Base-by-base conservation (phyloP, 1,140 invertebrate species). In the Micrasema longulum region DNA sequence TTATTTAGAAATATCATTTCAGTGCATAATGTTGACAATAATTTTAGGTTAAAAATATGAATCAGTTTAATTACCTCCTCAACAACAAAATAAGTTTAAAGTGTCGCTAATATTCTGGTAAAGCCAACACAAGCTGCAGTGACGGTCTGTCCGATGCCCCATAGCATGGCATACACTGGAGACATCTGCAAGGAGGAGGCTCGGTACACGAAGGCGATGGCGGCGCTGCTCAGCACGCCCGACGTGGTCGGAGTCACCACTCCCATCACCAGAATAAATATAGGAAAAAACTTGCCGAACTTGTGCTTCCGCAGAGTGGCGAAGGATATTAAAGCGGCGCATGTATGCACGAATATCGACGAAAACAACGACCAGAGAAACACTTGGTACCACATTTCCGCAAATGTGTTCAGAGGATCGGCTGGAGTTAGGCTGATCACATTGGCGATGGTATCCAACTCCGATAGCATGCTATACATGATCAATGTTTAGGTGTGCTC, bases 301-400 rank as follows among this genome's bases (percentile, higher is more conserved):
- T 94, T 95, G 81, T 98, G 96, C 86, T 96, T 96, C 36, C 95
- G 87, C 62, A 98, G 85, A 57, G 93, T 95, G 45, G 91, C 90
- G 83, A 97, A 96, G 18, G 95, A 94, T 74, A 97, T 94, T 16
- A 93, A 81, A n/a, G 93, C 94, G 68, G 95, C 95, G 78, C 95
- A 91, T 16, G 92, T 90, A 83, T 98, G 96, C 52, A 97, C 93
- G 80, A 97, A 91, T 78, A 97, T 88, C 20, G 95, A 97, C 12
- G 95, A 97, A 80, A 96, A 95, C 76, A 98, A 85, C 14, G 95
- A 94, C 95, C 95, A 97, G 65, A 97, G 84, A 86, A 96, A 96
- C 77, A 97, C 91, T 78, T 96, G 92, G 82, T 97, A 97, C 95
- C 95, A 97, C 92, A 98, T 98, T 83, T 97, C 95, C 86, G 89